Base-by-base conservation (phyloP, 1,140 invertebrate species). In the Apis cerana region DNA sequence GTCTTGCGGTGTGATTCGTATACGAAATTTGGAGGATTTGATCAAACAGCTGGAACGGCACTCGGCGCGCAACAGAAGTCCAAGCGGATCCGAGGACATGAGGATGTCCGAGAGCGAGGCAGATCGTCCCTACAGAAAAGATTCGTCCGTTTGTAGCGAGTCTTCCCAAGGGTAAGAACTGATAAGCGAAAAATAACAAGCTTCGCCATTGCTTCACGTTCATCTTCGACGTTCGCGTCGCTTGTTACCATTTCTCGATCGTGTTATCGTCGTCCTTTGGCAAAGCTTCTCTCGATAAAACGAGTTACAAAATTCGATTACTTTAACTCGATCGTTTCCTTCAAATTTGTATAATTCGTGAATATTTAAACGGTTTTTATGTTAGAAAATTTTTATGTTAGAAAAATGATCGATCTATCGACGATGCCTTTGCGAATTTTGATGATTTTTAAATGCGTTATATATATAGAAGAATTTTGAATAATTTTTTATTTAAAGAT, bases 11-110 rank as follows among this genome's bases (percentile, higher is more conserved):
- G 96, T 96, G 3, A 96, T 97, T 88, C 95, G 98, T 68, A 98
- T 99, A 90, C 95, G 98, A 59, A 99, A 97, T 91, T 94, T 99
- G 75, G 98, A 98, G 93, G 98, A 99, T 92, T 95, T 99, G 33
- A 98, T 99, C 83, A 94, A 98, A 68, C 97, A 98, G 93, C 94
- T 99, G 76, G 97, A 99, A 92, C 97, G 98, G 91, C 97, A 98
- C 92, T 97, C 97, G 59, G 96, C 96, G 65, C 95, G 97, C 10
- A 97, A 98, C 92, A 97, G 97, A 96, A 98, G 97, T 91, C 97
- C 97, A 19, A 97, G 97, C 85, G 97, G 97, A 67, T 98, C 97
- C 15, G 98, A 98, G 91, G 98, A 98, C 88, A 98, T 98, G 89
- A 95, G 98, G 86, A 97, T 98, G 95, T 98, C 97, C 56, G 98